Base-by-base conservation (phyloP, 1,140 invertebrate genomes). In the Bombus fervidus region DNA sequence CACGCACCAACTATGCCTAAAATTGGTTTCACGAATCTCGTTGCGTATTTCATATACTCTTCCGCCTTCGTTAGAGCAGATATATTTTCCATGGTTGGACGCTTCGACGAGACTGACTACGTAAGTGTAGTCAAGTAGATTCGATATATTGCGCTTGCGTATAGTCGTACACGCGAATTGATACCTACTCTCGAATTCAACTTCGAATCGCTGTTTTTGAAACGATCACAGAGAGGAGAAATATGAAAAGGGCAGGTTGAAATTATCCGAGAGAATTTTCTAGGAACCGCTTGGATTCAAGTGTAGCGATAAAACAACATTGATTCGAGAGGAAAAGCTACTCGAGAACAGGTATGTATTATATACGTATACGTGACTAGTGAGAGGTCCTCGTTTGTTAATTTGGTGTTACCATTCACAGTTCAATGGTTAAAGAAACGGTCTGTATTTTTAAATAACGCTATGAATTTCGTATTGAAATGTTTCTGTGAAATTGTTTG, bases 1-100 rank as follows among this genome's bases (percentile, higher is more conserved):
- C 90, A 91, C 4, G 66, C 71, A 9, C 90, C 90, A 37, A 91
- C 59, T 3, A 74, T n/a, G 12, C 53, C 76, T 4, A 91, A 25
- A 37, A 91, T 53, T 9, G 41, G 31, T 12, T 53, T 25, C 25
- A 69, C 39, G 18, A 41, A 73, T 9, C 34, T 41, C 22, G 43
- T 69, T 9, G 69, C 66, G 87, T 87, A 72, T 37, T 75, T 69
- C 18, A 69, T 5, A 59, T 78, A 28, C 15, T 59, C 57, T n/a
- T 78, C 37, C n/a, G 34, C 39, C 18, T 31, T 78, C 18, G 57
- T 8, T 3, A 5, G 10, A 31, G 18, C 2, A 31, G 37, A 31
- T 15, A 39, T 81, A 62, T 73, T 73, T 53, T 43, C 18, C 47
- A 39, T 59, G 43, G 12, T 3, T 28, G 64, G 39, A 69, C 0